These are phyloP conservation scores for Gnathonemus longibarbis DNA, from an alignment of 2,113 vertebrate genomes.

Conservation along the genomic window DNA sequence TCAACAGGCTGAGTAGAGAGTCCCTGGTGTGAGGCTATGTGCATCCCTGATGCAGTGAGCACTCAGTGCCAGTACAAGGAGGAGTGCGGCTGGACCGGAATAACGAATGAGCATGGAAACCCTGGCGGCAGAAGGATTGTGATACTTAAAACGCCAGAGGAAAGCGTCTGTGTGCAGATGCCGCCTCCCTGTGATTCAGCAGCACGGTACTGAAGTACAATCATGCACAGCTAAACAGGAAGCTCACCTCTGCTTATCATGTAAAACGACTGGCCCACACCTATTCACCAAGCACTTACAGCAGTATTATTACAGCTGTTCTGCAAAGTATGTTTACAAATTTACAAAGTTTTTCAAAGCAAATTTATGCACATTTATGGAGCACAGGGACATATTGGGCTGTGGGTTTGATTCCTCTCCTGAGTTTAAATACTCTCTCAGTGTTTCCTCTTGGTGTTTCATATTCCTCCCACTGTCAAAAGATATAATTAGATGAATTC, in stretches of 20 bases:
- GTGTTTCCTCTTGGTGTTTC: not conserved
- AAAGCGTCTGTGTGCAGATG: not conserved
- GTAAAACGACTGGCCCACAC: not conserved
- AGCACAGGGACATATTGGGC: not conserved
- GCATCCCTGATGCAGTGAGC: not conserved
- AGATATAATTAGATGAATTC: not conserved
- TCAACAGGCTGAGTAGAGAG: not conserved
- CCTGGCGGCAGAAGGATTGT: not conserved
- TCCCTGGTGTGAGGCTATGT: not conserved
- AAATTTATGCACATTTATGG: not conserved
- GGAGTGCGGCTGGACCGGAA: not conserved
- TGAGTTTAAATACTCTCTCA: not conserved
- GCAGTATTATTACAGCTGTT: not conserved
- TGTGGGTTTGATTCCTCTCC: not conserved
- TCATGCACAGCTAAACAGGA: not conserved
- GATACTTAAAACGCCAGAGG: not conserved
- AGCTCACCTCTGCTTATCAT: not conserved
- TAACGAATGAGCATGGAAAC: not conserved
- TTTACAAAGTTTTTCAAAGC: not conserved
- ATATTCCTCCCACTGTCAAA: not conserved
- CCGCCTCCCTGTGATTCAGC: not conserved
- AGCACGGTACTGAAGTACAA: not conserved
- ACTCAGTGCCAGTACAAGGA: not conserved
- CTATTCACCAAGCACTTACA: not conserved
- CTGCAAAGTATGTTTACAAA: not conserved